Evolutionary conservation across 2,888 invertebrate species (phyloP).

Genomic region (Leucozona laternaria): DNA sequence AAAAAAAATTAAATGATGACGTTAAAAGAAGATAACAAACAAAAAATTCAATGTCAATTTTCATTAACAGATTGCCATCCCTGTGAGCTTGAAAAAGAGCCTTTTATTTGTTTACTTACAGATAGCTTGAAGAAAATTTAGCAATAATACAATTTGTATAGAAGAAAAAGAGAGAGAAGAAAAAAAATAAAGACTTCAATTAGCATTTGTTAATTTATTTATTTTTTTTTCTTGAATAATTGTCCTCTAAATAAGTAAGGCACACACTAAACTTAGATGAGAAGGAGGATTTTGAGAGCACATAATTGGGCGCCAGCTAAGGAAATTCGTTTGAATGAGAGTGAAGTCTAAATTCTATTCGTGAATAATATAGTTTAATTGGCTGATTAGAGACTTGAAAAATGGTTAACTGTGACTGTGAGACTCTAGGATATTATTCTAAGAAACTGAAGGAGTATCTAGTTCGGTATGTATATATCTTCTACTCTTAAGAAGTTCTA

Average conservation of each 20-base stretch:
- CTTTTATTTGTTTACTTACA: constrained; percentile 61
- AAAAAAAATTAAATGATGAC: constrained; percentile 15
- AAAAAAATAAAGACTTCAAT: constrained; percentile 51
- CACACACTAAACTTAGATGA: constrained; percentile 8
- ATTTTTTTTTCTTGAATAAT: not conserved
- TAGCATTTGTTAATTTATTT: constrained; percentile 40
- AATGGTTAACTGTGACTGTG: not conserved
- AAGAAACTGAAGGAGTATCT: not conserved
- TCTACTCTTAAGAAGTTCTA: not conserved
- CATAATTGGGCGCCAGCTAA: constrained; percentile 19
- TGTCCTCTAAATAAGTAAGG: not conserved
- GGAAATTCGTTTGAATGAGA: not conserved
- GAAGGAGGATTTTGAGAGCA: not conserved
- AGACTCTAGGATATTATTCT: not conserved
- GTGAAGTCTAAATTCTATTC: not conserved
- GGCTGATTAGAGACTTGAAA: not conserved
- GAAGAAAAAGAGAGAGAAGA: constrained; percentile 5
- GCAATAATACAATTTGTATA: not conserved
- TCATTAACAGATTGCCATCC: constrained; percentile 17
- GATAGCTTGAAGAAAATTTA: constrained; percentile 53
- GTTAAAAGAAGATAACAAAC: not conserved
- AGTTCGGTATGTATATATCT: not conserved
- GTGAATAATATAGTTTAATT: constrained; percentile 13
- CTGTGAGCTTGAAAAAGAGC: not conserved
- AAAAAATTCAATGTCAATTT: constrained; percentile 13